Conservation (phyloP, 1,140 invertebrate species). For the Tetramorium parvispinum region DNA sequence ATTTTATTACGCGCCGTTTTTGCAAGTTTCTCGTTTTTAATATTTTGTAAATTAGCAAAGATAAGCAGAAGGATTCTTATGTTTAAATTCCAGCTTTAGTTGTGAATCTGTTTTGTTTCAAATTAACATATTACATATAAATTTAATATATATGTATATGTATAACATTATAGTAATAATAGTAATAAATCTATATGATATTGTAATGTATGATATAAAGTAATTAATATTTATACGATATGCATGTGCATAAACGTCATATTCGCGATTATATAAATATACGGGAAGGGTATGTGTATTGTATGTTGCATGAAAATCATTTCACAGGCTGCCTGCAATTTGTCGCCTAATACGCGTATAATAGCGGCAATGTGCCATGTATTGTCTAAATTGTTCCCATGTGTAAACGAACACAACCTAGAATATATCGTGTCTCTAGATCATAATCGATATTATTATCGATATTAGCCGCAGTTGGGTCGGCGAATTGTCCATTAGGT, state of each 20-base stretch:
- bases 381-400: constrained; percentile 58
- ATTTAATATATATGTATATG: background rate
- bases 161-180: constrained; percentile 5
- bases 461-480: constrained; percentile 22
- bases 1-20: constrained; percentile 6
- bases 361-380: constrained; percentile 27
- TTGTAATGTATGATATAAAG: constrained; percentile 9
- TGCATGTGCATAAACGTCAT: background rate
- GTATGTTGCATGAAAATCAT: constrained; percentile 41
- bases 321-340: constrained; percentile 36
- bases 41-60: background rate
- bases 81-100: background rate
- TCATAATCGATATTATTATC: constrained; percentile 42
- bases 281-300: constrained; percentile 1
- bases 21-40: background rate
- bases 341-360: constrained; percentile 50
- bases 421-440: constrained; percentile 45
- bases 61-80: background rate
- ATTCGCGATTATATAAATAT: constrained; percentile 10
- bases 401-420: constrained; percentile 50
- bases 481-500: constrained; percentile 26
- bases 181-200: background rate
- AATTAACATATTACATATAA: background rate
- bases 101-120: background rate
- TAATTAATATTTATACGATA: constrained; percentile 19